These are phyloP conservation scores for Pagetopsis macropterus DNA, from an alignment of 2,797 vertebrate species.

Conservation along the genomic window DNA sequence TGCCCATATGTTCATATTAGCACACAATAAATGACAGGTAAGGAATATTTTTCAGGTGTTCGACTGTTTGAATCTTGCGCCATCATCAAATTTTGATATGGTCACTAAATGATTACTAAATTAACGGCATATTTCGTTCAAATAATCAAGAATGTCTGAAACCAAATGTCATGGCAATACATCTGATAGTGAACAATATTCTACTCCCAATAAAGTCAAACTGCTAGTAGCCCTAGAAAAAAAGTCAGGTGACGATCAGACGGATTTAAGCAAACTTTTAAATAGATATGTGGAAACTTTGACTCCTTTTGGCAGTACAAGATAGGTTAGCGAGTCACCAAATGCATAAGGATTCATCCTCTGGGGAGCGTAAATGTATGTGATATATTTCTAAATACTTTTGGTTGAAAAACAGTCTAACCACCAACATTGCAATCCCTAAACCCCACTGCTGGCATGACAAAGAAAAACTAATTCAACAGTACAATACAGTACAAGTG, in stretches of 20 bases:
- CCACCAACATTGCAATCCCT: neutral
- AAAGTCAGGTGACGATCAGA: conserved; percentile 5
- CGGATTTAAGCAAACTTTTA: neutral
- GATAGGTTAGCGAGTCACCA: neutral
- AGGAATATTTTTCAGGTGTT: no score
- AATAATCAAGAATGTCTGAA: neutral
- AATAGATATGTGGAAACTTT: neutral
- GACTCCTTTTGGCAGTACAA: neutral
- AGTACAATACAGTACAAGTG: neutral
- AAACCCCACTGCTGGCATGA: neutral
- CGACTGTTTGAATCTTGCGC: neutral
- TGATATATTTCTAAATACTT: neutral
- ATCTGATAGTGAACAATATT: neutral
- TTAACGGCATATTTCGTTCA: neutral
- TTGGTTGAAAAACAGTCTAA: neutral
- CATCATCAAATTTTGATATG: neutral
- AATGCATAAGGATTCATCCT: neutral
- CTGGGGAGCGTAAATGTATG: neutral
- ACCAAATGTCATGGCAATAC: neutral
- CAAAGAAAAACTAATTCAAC: neutral
- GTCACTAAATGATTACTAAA: neutral
- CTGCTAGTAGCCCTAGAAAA: neutral
- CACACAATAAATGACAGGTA: neutral
- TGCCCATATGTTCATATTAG: neutral
- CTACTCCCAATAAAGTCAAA: neutral